These are phyloP conservation scores for Epizoanthus ramosus DNA, from an alignment of 92 coral and sea anemone species.

Conservation along the genomic window DNA sequence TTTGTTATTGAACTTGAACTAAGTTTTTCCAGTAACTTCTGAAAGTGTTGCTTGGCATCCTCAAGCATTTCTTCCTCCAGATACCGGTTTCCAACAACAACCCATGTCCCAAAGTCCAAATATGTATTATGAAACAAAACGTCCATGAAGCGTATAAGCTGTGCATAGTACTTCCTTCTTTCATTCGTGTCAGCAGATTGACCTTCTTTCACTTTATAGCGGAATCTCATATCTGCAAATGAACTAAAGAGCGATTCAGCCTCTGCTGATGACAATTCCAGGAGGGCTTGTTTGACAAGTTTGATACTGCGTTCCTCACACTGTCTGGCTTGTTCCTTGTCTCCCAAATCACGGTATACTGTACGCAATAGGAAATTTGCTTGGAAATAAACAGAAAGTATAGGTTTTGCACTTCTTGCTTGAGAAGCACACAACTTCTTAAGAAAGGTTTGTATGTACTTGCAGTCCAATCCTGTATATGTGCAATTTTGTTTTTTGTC, in stretches of 20 bases:
- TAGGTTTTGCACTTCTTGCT: not conserved
- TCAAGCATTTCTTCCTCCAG: not conserved
- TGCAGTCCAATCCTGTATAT: not conserved
- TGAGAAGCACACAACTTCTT: not conserved
- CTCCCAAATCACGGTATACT: not conserved
- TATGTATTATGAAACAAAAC: not conserved
- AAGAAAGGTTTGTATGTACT: not conserved
- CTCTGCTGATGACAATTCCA: not conserved
- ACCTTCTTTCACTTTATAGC: too few relatives aligned
- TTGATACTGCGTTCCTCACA: slow-evolving; percentile 4
- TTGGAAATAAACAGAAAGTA: not conserved
- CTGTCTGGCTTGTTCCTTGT: not conserved
- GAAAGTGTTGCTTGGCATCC: slow-evolving; percentile 2
- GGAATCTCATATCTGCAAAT: too few relatives aligned
- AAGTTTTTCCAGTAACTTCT: not conserved
- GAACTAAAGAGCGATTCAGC: not conserved
- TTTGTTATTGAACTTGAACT: not conserved
- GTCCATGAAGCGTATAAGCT: not conserved
- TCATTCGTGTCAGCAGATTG: not conserved
- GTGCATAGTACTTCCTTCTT: not conserved
- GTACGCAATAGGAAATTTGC: not conserved
- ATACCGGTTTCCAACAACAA: not conserved
- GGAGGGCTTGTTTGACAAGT: slow-evolving; percentile 3
- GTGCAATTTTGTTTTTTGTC: not conserved
- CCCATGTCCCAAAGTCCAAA: not conserved